These are phyloP conservation scores for Petrocephalus zakoni DNA, from an alignment of 2,113 vertebrate species.

Conservation along the genomic window DNA sequence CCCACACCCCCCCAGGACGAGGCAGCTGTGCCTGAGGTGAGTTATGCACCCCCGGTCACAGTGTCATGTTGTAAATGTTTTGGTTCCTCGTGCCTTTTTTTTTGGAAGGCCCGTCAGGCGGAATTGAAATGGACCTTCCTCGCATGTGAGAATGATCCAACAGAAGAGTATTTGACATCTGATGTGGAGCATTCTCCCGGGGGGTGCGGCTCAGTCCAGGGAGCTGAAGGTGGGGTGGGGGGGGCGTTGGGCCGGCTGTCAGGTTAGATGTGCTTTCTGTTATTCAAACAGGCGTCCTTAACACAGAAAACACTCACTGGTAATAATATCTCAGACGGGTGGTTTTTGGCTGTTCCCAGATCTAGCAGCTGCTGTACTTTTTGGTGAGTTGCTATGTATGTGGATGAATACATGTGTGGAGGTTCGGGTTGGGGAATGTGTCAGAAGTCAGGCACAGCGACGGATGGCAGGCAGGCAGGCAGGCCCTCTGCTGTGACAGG, in stretches of 20 bases:
- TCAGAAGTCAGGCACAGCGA: neutral
- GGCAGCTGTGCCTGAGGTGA: neutral
- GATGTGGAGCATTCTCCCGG: neutral
- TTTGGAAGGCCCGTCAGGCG: neutral
- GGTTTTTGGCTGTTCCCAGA: neutral
- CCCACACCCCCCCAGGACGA: neutral
- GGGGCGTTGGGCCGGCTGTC: neutral
- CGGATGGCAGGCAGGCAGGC: neutral
- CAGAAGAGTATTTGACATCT: neutral
- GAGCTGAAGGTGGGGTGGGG: neutral
- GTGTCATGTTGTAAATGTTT: neutral
- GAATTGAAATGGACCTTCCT: slow-evolving; percentile 22
- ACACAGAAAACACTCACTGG: neutral
- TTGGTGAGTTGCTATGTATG: neutral
- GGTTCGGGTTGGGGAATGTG: neutral
- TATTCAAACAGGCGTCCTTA: neutral
- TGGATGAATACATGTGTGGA: neutral
- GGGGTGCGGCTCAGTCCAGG: neutral
- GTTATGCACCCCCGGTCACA: neutral
- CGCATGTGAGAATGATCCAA: neutral
- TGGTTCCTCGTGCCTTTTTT: neutral
- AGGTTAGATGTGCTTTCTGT: neutral
- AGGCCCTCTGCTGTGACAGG: neutral
- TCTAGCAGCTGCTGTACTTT: neutral
- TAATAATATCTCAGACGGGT: neutral